Percentiles rank a stretch among this genome's conserved stretches.
Evolutionary conservation across 2,113 vertebrate species (phyloP).

Genomic region (Aplodontia rufa): DNA sequence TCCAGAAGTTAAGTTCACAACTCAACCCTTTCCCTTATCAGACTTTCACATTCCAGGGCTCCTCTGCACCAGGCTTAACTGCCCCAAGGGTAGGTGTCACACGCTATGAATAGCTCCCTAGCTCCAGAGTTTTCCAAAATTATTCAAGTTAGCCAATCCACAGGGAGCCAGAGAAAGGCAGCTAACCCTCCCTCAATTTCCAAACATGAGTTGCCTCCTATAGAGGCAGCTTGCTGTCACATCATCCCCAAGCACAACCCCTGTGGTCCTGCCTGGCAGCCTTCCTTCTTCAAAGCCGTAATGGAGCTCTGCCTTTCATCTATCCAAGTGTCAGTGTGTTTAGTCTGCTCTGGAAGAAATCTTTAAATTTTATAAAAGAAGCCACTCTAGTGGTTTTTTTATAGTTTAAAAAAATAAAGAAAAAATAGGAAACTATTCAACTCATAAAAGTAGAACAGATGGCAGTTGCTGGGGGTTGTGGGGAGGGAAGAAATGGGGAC

Average conservation of each 20-base stretch:
- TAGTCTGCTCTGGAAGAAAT: background rate
- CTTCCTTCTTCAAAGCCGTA: background rate
- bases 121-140: background rate
- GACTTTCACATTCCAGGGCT: background rate
- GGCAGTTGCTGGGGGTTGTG: accelerated
- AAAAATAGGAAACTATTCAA: background rate
- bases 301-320: background rate
- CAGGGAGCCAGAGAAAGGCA: background rate
- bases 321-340: background rate
- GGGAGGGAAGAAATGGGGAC: background rate
- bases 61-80: background rate
- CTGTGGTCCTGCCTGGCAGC: background rate
- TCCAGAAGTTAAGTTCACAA: background rate
- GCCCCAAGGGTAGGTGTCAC: background rate
- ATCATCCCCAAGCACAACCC: no score
- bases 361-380: background rate
- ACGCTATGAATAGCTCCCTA: background rate
- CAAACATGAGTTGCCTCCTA: background rate
- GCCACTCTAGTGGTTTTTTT: background rate
- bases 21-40: background rate
- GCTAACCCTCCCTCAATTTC: background rate
- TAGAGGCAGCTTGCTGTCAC: background rate
- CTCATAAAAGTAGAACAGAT: background rate
- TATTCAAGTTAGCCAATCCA: background rate
- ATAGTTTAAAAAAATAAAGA: background rate